Conservation (phyloP, 1,140 invertebrate genomes). For the Drosophila pruinosa region DNA sequence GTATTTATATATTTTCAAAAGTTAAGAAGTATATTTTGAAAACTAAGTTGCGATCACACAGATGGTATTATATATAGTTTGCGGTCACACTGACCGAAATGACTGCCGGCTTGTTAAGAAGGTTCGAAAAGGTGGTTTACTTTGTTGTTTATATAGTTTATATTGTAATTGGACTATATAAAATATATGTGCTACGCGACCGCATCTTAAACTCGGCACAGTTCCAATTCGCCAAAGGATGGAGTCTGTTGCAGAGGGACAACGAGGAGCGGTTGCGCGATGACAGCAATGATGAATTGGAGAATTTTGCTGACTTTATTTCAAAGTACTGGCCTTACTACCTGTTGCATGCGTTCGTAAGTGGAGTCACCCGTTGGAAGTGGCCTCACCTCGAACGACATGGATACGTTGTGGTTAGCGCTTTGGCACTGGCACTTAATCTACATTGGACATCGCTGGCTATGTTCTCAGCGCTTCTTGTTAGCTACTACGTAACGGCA, state of each 20-base stretch:
- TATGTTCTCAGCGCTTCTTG: conserved; percentile 35
- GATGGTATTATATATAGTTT: too few relatives aligned
- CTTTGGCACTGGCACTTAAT: conserved; percentile 35
- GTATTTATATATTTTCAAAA: too few relatives aligned
- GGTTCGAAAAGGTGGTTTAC: conserved; percentile 63
- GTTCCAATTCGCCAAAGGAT: conserved; percentile 56
- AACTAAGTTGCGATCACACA: too few relatives aligned
- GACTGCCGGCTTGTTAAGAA: conserved; percentile 40
- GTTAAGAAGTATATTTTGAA: too few relatives aligned
- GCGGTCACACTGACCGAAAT: too few relatives aligned
- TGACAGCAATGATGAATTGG: conserved; percentile 72
- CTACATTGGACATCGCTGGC: conserved; percentile 52
- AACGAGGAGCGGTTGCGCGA: conserved; percentile 43
- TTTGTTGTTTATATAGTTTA: conserved; percentile 64
- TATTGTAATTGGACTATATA: conserved; percentile 62
- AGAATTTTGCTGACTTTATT: conserved; percentile 71
- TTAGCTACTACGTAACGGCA: conserved; percentile 54
- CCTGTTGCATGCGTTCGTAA: conserved; percentile 56
- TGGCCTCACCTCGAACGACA: conserved; percentile 12
- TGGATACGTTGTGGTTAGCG: conserved; percentile 40
- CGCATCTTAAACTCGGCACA: conserved; percentile 39
- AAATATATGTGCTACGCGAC: conserved; percentile 61
- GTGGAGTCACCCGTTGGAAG: conserved; percentile 20
- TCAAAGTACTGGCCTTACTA: conserved; percentile 62
- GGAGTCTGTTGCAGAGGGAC: conserved; percentile 30